Conservation (phyloP, 2,113 vertebrate genomes). For the Saguinus midas region DNA sequence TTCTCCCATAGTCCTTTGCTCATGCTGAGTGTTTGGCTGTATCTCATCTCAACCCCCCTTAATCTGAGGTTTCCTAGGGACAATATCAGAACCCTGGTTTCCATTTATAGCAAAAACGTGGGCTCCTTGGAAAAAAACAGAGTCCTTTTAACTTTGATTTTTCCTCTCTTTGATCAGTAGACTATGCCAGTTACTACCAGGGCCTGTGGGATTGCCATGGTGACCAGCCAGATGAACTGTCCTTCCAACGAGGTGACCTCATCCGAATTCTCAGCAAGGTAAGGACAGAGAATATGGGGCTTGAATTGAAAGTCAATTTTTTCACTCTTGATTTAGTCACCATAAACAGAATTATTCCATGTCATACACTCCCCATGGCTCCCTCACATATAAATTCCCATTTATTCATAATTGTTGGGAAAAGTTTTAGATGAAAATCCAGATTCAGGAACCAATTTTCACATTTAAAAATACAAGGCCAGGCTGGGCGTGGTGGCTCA, state of each 20-base stretch:
- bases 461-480: not conserved
- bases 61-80: conserved; percentile 22
- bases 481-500: no score
- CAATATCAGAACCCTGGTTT: conserved; percentile 20
- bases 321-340: not conserved
- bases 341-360: not conserved
- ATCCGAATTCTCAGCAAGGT: conserved; percentile 97
- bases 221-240: conserved; percentile 91
- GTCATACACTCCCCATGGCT: not conserved
- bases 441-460: conserved; percentile 36
- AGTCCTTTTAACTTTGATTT: conserved; percentile 47
- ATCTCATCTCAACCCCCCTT: not conserved
- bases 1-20: conserved; percentile 50
- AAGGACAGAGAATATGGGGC: conserved; percentile 44
- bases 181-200: conserved; percentile 92
- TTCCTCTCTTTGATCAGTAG: conserved; percentile 70
- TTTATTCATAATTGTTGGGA: conserved; percentile 3
- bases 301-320: not conserved
- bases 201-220: conserved; percentile 93
- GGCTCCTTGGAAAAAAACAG: not conserved
- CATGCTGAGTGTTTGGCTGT: not conserved
- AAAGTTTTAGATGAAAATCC: conserved; percentile 31
- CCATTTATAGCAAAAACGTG: conserved; percentile 22
- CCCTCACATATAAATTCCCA: not conserved
- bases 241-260: conserved; percentile 93